Evolutionary conservation across 2,888 invertebrate species (phyloP).

Genomic region (Drosophila fungiperda): DNA sequence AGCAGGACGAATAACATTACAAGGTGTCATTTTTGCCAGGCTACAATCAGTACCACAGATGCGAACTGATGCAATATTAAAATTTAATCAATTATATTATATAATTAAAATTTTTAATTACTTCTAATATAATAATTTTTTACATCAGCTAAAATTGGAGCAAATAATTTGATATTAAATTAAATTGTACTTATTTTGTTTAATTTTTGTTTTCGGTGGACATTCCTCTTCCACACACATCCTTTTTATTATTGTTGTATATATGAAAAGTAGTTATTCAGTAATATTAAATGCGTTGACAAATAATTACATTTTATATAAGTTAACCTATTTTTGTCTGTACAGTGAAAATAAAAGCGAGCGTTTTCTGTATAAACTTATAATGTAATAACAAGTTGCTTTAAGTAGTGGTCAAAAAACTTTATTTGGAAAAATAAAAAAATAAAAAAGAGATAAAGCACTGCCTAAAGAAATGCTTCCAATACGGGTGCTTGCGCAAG

Average conservation of each 20-base stretch:
- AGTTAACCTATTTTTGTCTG: not conserved
- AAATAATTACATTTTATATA: no score
- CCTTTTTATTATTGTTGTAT: not conserved
- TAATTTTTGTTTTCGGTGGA: no score
- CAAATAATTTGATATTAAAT: not conserved
- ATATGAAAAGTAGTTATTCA: not conserved
- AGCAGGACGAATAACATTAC: not conserved
- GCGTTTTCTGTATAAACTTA: not conserved
- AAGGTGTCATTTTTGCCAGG: constrained; percentile 49
- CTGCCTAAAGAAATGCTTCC: constrained; percentile 73
- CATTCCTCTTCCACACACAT: not conserved
- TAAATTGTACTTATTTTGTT: not conserved
- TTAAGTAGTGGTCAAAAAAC: constrained; percentile 9
- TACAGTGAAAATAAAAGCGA: not conserved
- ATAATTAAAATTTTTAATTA: not conserved
- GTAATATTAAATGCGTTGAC: not conserved
- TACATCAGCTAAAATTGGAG: not conserved
- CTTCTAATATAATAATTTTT: not conserved
- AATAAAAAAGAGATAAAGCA: not conserved
- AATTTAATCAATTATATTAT: not conserved
- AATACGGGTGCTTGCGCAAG: constrained; percentile 89
- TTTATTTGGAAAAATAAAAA: no score
- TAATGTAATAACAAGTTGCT: constrained; percentile 8
- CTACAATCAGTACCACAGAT: no score
- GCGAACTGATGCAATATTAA: constrained; percentile 20